These are phyloP conservation scores for Caranx ignobilis DNA, from an alignment of 2,113 vertebrate genomes.

Conservation along the genomic window DNA sequence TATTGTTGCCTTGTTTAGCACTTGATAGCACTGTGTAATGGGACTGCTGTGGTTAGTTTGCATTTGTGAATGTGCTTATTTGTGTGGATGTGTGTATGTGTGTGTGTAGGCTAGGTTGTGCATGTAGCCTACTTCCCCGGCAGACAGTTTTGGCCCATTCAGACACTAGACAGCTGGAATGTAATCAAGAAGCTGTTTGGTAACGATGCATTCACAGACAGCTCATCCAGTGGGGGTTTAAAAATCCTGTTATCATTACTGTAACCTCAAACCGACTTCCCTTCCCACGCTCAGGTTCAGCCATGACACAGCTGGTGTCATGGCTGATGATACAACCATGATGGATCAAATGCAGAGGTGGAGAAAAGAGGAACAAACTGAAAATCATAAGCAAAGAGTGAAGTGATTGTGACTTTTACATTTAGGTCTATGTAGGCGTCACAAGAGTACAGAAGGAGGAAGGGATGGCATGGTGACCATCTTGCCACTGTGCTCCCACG, in stretches of 20 bases:
- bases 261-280: conserved; percentile 46
- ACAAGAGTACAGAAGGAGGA: background rate
- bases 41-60: background rate
- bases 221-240: conserved; percentile 48
- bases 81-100: background rate
- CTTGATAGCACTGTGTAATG: background rate
- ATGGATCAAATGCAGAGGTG: conserved; percentile 25
- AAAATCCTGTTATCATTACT: conserved; percentile 51
- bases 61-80: background rate
- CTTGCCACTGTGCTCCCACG: conserved; percentile 12
- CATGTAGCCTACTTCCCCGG: conserved; percentile 8
- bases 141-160: conserved; percentile 15
- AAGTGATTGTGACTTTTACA: background rate
- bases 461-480: background rate
- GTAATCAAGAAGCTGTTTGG: conserved; percentile 56
- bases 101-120: conserved; percentile 8
- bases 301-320: conserved; percentile 51
- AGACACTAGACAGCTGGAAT: conserved; percentile 62
- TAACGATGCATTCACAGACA: conserved; percentile 60
- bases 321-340: conserved; percentile 39
- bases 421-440: background rate
- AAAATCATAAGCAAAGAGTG: conserved; percentile 1
- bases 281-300: conserved; percentile 64
- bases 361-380: background rate
- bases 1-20: background rate